These are phyloP conservation scores for Drusus annulatus DNA, from an alignment of 1,140 invertebrate species.

Conservation along the genomic window DNA sequence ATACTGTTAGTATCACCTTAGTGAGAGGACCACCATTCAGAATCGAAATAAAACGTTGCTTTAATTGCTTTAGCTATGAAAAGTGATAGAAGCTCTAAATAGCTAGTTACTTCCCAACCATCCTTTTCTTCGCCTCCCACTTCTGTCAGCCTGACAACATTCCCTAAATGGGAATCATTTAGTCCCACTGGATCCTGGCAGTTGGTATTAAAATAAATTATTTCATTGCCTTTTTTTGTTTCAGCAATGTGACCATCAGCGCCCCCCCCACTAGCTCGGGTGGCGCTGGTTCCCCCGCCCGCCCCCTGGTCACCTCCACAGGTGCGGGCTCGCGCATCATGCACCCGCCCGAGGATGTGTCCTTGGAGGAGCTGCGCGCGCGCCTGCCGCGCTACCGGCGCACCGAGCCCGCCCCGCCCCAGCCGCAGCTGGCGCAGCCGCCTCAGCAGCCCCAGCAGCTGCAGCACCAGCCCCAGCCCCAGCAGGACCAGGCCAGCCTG, in stretches of 20 bases:
- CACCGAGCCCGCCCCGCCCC: conserved; percentile 62
- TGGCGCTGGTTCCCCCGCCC: conserved; percentile 74
- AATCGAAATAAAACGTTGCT: too few species aligned
- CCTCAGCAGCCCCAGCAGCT: conserved; percentile 61
- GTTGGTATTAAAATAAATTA: too few species aligned
- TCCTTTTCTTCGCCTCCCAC: too few species aligned
- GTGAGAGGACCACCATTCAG: too few species aligned
- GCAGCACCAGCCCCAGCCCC: conserved; percentile 64
- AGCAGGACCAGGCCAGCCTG: conserved; percentile 67
- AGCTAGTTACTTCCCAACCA: too few species aligned
- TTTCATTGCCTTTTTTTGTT: background rate
- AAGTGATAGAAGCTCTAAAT: too few species aligned
- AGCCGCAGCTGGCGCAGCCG: conserved; percentile 52
- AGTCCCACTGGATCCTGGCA: too few species aligned
- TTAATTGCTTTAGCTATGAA: too few species aligned
- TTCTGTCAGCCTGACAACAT: too few species aligned
- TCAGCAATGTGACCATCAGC: conserved; percentile 78
- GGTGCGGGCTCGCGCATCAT: conserved; percentile 92
- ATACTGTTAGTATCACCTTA: too few species aligned
- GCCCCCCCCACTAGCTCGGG: conserved; percentile 76
- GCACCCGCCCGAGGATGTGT: conserved; percentile 95
- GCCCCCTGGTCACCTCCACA: conserved; percentile 83
- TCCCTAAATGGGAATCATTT: too few species aligned
- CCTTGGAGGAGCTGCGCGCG: conserved; percentile 90
- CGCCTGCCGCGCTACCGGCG: conserved; percentile 67